Percentiles rank a stretch among this genome's conserved stretches.
Evolutionary conservation across 2,888 invertebrate genomes (phyloP).

Genomic region (Cyrtodaria siliqua): DNA sequence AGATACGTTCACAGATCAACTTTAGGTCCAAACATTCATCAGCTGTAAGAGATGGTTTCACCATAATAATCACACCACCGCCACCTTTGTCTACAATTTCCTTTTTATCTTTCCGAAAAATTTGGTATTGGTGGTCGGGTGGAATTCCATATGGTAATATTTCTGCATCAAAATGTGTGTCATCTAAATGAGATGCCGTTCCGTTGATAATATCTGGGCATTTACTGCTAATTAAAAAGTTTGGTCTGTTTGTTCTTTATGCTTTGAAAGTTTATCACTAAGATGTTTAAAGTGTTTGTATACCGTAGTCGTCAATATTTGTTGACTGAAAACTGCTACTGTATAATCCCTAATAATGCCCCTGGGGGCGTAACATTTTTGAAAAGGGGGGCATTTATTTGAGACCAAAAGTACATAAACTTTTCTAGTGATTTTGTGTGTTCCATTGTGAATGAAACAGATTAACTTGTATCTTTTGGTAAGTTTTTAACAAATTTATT

Average conservation of each 20-base stretch:
- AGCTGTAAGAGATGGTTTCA: slow-evolving; percentile 5
- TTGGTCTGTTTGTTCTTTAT: slow-evolving; percentile 32
- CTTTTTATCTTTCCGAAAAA: slow-evolving; percentile 26
- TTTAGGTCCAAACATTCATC: slow-evolving; percentile 29
- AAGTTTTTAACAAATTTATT: too few relatives aligned
- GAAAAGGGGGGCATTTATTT: too few relatives aligned
- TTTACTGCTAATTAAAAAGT: slow-evolving; percentile 25
- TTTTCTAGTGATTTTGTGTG: too few relatives aligned
- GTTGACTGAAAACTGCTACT: too few relatives aligned
- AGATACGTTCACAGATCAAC: slow-evolving; percentile 25
- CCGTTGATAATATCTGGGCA: slow-evolving; percentile 22
- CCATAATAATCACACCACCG: slow-evolving; percentile 29
- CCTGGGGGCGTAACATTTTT: too few relatives aligned
- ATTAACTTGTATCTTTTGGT: too few relatives aligned
- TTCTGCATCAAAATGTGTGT: slow-evolving; percentile 8
- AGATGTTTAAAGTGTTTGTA: too few relatives aligned
- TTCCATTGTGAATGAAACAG: too few relatives aligned
- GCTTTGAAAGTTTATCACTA: slow-evolving; percentile 31
- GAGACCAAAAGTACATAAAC: too few relatives aligned
- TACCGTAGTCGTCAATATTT: too few relatives aligned
- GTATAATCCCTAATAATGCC: too few relatives aligned
- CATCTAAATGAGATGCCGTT: slow-evolving; percentile 17
- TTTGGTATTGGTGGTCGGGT: slow-evolving; percentile 6
- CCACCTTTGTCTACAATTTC: slow-evolving; percentile 11
- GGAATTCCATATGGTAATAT: slow-evolving; percentile 23